Evolutionary conservation across 2,797 vertebrate species (phyloP).

Genomic region (Cyprinella venusta): DNA sequence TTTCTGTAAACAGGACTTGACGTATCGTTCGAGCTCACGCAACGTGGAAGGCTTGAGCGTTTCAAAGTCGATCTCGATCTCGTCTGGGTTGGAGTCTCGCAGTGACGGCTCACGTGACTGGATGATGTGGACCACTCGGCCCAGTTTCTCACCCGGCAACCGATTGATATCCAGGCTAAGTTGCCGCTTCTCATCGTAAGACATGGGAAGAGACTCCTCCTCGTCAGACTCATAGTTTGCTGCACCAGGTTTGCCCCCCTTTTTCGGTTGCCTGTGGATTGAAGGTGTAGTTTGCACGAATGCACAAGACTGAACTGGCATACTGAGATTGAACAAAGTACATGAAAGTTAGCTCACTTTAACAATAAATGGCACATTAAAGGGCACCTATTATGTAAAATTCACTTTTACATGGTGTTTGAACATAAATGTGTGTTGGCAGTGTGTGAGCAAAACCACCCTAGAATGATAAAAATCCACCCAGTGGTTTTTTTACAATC

Average conservation of each 20-base stretch:
- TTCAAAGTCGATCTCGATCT: conserved; percentile 98
- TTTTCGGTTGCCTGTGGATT: conserved; percentile 87
- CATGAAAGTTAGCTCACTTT: not conserved
- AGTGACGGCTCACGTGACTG: conserved; percentile 95
- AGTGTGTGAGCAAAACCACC: too few relatives aligned
- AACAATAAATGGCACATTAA: not conserved
- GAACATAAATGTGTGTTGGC: too few relatives aligned
- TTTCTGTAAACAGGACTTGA: conserved; percentile 97
- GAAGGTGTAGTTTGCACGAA: conserved; percentile 18
- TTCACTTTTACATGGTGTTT: too few relatives aligned
- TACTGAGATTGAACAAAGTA: not conserved
- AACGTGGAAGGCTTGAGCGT: conserved; percentile 96
- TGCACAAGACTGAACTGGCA: conserved; percentile 3
- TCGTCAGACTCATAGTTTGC: conserved; percentile 89
- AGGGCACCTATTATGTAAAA: too few relatives aligned
- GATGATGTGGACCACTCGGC: conserved; percentile 96
- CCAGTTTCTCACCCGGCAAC: conserved; percentile 94
- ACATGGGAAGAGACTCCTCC: conserved; percentile 94
- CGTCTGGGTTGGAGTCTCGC: conserved; percentile 95
- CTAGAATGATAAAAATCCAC: too few relatives aligned
- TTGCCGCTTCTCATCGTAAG: conserved; percentile 95
- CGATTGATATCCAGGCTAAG: conserved; percentile 97
- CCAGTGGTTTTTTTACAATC: too few relatives aligned
- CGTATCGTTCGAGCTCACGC: conserved; percentile 94
- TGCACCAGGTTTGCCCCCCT: conserved; percentile 81